Base-by-base conservation (phyloP, 2,797 vertebrate species). In the Oryzias dopingdopingensis region DNA sequence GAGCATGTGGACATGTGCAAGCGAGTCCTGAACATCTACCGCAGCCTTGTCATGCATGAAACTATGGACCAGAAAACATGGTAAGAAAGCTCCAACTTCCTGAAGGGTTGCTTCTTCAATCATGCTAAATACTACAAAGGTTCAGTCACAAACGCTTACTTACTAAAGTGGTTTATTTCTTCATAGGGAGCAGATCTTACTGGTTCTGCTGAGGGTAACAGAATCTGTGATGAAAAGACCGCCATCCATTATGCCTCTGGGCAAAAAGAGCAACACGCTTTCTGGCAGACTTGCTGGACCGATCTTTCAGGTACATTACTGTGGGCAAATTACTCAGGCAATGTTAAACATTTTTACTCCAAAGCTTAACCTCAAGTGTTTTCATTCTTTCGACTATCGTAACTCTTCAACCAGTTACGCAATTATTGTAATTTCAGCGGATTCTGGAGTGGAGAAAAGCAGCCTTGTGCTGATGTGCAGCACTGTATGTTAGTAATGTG, bases 1-100 rank as follows among this genome's bases (percentile, higher is more conserved):
- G 97, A 98, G 56, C 97, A 99, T 47, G 96, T 98, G 0, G 97
- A 99, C 86, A 99, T 99, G 97, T 98, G 95, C 90, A 99, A 99
- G 90, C 91, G 97, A 47, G 95, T 99, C 83, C 93, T 99, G 56
- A 99, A 99, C 83, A 99, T 99, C 86, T 99, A 99, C 86, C 96
- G 97, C 59, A 95, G 96, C 86, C 95, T 99, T 79, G 96, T 99
- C 69, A 97, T 99, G 74, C 96, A 99, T 81, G 94, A 98, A 82
- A 95, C 94, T 75, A 98, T 99, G 96, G 95, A 98, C 89, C 97
- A 98, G 90, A 98, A 96, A 81, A 97, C 96, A 78, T 99, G 97
- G 97, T 99, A 95, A 24, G 29, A 37, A 22, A n/a, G 16, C 16
- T n/a, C 18, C 4, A 37, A 40, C 32, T 12, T 10, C 12, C 32